These are phyloP conservation scores for Trissolcus brochymenae DNA, from an alignment of 2,888 invertebrate genomes.

Conservation along the genomic window DNA sequence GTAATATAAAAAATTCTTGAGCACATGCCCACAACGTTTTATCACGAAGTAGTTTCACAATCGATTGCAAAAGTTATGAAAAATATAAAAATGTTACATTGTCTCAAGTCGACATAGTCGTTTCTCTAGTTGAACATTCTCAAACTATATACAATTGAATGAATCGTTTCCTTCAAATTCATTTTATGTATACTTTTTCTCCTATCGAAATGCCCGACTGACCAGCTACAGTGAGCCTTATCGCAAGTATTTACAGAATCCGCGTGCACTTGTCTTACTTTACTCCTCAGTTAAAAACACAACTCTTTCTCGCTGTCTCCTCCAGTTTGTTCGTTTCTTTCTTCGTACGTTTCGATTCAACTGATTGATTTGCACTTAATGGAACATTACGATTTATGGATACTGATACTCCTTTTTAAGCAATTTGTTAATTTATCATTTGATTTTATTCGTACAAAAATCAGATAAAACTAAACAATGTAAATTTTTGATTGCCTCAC, in stretches of 20 bases:
- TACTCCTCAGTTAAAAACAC: conserved; percentile 65
- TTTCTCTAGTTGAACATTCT: conserved; percentile 29
- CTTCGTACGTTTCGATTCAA: conserved; percentile 30
- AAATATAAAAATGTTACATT: conserved; percentile 35
- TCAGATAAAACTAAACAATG: no score
- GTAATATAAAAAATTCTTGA: conserved; percentile 31
- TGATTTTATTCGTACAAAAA: neutral
- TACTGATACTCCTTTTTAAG: no score
- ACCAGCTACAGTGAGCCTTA: conserved; percentile 69
- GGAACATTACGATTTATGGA: neutral
- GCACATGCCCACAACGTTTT: conserved; percentile 25
- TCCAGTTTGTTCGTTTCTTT: conserved; percentile 30
- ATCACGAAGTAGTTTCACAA: conserved; percentile 35
- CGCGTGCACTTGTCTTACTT: conserved; percentile 59
- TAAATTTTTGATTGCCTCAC: no score
- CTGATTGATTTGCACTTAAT: conserved; percentile 19
- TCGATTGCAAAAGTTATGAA: conserved; percentile 40
- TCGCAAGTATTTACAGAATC: conserved; percentile 65
- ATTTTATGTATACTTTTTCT: conserved; percentile 45
- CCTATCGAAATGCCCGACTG: conserved; percentile 68
- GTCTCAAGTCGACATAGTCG: conserved; percentile 19
- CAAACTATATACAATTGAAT: conserved; percentile 45
- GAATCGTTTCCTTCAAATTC: conserved; percentile 33
- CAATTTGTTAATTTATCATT: neutral
- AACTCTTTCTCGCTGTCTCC: conserved; percentile 56